phyloP scores from a whole-genome alignment of 2,797 vertebrate species.

The Propithecus perrieri region DNA sequence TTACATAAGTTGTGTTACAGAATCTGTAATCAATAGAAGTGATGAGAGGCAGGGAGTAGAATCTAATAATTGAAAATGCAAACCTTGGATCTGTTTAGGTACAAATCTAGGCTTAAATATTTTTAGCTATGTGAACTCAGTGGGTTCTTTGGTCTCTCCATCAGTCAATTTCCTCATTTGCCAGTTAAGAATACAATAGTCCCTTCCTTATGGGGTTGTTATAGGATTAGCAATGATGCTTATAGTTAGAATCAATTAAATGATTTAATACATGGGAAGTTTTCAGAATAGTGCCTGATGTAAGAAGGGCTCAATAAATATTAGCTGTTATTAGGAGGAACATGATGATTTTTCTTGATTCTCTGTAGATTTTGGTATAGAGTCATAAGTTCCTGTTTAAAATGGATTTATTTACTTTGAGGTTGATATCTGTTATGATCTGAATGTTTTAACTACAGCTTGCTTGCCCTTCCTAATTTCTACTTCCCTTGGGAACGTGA shows the following conservation, averaged over 20 bases:
- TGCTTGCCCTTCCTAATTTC: neutral
- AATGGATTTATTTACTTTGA: neutral
- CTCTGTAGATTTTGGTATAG: neutral
- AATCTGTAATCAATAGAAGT: neutral
- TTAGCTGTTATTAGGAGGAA: neutral
- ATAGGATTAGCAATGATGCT: neutral
- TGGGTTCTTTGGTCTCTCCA: neutral
- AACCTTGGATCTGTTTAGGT: fast-evolving
- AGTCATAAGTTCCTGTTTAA: neutral
- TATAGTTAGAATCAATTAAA: neutral
- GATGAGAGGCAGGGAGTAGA: neutral
- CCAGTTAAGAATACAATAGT: neutral
- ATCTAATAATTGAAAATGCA: neutral
- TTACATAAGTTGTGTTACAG: neutral
- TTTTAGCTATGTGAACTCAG: neutral
- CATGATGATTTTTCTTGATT: neutral
- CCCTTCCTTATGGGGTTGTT: neutral
- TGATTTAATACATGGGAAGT: neutral
- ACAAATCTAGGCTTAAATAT: neutral
- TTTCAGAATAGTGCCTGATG: neutral
- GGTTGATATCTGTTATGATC: neutral
- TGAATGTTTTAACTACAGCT: neutral
- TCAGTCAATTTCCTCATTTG: neutral
- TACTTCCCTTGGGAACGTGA: neutral
- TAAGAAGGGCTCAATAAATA: neutral